Conservation (phyloP, 2,888 invertebrate species). For the Drosophila eohydei region DNA sequence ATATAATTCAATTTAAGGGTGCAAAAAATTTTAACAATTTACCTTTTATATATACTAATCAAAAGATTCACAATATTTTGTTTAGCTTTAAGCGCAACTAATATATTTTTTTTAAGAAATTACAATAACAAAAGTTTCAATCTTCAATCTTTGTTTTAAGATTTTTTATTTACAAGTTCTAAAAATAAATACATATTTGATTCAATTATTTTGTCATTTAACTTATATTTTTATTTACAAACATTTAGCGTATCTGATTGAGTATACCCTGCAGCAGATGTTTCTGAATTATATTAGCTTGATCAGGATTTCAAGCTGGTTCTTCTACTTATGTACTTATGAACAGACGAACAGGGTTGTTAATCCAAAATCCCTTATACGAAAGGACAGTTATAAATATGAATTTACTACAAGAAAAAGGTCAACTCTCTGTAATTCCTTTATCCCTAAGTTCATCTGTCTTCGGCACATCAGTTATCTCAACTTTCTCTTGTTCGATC, state of each 20-base stretch:
- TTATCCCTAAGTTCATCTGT: neutral
- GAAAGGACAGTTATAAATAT: too few relatives aligned
- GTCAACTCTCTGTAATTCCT: neutral
- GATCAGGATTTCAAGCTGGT: too few relatives aligned
- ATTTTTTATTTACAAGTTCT: slow-evolving; percentile 74
- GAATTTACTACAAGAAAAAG: neutral
- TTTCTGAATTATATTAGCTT: neutral
- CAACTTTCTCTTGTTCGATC: slow-evolving; percentile 17
- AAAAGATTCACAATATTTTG: slow-evolving; percentile 13
- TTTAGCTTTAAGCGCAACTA: slow-evolving; percentile 27
- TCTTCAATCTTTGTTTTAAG: slow-evolving; percentile 69
- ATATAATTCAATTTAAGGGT: slow-evolving; percentile 7
- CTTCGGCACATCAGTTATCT: neutral
- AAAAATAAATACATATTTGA: slow-evolving; percentile 2
- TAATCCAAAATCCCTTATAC: neutral
- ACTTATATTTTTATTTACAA: neutral
- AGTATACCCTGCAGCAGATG: neutral
- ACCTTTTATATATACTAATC: slow-evolving; percentile 32
- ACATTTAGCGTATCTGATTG: neutral
- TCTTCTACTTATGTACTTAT: too few relatives aligned
- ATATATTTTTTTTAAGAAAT: slow-evolving; percentile 42
- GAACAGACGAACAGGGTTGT: neutral
- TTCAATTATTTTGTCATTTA: neutral
- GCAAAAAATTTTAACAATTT: slow-evolving; percentile 18
- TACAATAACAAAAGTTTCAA: slow-evolving; percentile 57